Evolutionary conservation across 2,888 invertebrate species (phyloP), one percentile per base, ranked within the genome.

Genomic region (Cylindroiulus punctatus): DNA sequence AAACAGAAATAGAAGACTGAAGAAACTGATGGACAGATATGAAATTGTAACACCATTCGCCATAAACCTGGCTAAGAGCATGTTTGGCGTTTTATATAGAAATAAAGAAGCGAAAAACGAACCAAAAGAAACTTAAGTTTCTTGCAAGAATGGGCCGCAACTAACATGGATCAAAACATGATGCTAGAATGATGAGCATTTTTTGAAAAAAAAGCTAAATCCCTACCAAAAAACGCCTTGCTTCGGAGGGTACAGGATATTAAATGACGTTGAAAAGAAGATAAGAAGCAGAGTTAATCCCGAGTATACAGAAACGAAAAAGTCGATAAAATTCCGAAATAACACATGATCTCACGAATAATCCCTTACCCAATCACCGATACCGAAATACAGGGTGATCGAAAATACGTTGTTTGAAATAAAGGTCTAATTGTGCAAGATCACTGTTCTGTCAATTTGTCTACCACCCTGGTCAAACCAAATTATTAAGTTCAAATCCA

Each of bases 191-290:
- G 52, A 52, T 5, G 52, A 52, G n/a, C 5, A n/a, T 19, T 52
- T 52, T 52, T 47, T 47, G 10, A 52, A 52, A 52, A 52, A 65
- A 65, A 65, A 65, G 57, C 57, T 22, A 65, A 65, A 65, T 65
- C 57, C 22, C 22, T 65, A 22, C 22, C 22, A 65, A 65, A 65
- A 65, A 65, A 65, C 5, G 22, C 57, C 26, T n/a, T 65, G 22
- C 57, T 65, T 65, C 57, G 26, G 19, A 65, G 57, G 57, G 57
- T 19, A 65, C 57, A 65, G 57, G 57, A 65, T 65, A 65, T 65
- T 65, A 65, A 65, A 65, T 65, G 57, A 65, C 57, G 57, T 65
- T 65, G 22, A 65, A 65, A 65, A 65, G 57, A 65, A 65, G 57
- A 65, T 65, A 65, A 65, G 57, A 65, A 65, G 57, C 19, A 22